Conservation (phyloP, 2,888 invertebrate species). For the Dryocosmus kuriphilus region DNA sequence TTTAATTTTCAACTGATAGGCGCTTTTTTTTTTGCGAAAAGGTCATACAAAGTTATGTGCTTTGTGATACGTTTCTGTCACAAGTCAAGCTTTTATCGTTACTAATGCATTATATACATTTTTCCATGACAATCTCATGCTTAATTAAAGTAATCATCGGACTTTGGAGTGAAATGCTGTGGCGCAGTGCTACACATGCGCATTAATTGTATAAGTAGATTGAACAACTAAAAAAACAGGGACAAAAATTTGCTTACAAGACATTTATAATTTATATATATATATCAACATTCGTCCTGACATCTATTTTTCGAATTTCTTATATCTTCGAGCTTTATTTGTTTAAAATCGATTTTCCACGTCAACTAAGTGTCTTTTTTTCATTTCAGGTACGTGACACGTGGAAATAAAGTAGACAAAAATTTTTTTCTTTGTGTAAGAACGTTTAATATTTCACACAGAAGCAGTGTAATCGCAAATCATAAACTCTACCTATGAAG, state of each 20-base stretch:
- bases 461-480: constrained; percentile 4
- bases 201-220: constrained; percentile 14
- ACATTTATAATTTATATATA: neutral
- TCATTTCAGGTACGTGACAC: neutral
- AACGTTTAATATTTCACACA: constrained; percentile 35
- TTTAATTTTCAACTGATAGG: constrained; percentile 11
- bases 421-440: neutral
- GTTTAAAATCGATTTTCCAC: neutral
- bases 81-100: constrained; percentile 54
- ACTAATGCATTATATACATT: constrained; percentile 61
- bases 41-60: constrained; percentile 56
- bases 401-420: constrained; percentile 12
- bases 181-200: constrained; percentile 16
- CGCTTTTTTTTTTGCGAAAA: constrained; percentile 43
- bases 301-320: neutral
- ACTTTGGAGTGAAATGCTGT: constrained; percentile 62
- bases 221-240: constrained; percentile 19
- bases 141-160: constrained; percentile 67
- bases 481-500: constrained; percentile 7
- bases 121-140: constrained; percentile 62
- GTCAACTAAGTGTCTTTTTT: neutral
- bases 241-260: constrained; percentile 2
- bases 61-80: constrained; percentile 38
- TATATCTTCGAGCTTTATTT: neutral
- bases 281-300: neutral